Base-by-base conservation (phyloP, 2,113 vertebrate species). In the Antechinus flavipes region DNA sequence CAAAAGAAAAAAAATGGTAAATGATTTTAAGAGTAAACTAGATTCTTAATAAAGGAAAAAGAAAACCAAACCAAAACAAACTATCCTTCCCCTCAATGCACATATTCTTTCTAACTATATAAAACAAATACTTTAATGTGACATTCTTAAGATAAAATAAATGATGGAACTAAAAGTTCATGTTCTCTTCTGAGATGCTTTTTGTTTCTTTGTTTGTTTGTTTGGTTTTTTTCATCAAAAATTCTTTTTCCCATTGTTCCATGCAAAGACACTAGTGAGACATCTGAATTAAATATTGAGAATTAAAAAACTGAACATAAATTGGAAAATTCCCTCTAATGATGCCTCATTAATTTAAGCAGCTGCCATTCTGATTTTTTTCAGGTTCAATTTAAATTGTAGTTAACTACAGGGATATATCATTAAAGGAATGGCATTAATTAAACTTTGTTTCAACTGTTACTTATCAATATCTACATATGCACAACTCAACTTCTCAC, bases 321-420 rank as follows among this genome's bases (percentile, higher is more conserved):
- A 42, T 95, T 91, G 24, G 54, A 90, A 94, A 93, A 93, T 94
- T 54, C 50, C 89, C 92, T 95, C n/a, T 93, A 50, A 95, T 93
- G 55, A 54, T 96, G 93, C 95, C 92, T 93, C 92, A 94, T 52
- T 96, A 50, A 54, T 42, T 96, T 91, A 6, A 25, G 49, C 23
- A 53, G 54, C 22, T 42, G 61, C 68, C n/a, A 25, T 93, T 47
- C 89, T 96, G 49, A 35, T 49, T 96, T 95, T 68, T 92, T 54
- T 58, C 54, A 61, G 42, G 90, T 94, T 91, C 55, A 91, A 0
- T 96, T 90, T 91, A 96, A 97, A 42, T 42, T 42, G 42, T 42
- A 42, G 42, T 42, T 42, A 42, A 42, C 16, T 26, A 42, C 30
- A 92, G 26, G 50, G 54, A 61, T 94, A 26, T 91, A 91, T 95